Evolutionary conservation across 2,797 vertebrate species (phyloP).

Genomic region (Cossypha caffra): DNA sequence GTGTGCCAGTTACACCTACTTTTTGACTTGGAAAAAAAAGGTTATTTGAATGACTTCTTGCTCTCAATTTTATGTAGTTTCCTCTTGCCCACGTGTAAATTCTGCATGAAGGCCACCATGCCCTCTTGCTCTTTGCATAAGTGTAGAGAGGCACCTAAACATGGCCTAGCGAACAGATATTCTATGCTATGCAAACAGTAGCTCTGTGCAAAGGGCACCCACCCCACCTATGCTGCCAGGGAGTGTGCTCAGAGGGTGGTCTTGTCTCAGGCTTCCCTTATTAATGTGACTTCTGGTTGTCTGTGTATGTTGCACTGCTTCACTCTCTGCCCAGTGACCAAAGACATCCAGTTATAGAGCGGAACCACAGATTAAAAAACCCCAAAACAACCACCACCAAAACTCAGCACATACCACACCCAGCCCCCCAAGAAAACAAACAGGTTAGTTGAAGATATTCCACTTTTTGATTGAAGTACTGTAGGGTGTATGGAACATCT

Average conservation of each 20-base stretch:
- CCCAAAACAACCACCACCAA: not conserved
- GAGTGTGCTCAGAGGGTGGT: not conserved
- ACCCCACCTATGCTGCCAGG: not conserved
- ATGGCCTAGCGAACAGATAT: constrained; percentile 49
- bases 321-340: not conserved
- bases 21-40: not conserved
- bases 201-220: constrained; percentile 41
- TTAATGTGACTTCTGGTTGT: not conserved
- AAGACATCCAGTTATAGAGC: constrained; percentile 13
- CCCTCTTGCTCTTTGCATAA: not conserved
- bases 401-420: not conserved
- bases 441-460: not conserved
- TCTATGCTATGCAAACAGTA: constrained; percentile 58
- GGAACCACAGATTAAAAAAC: not conserved
- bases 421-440: not conserved
- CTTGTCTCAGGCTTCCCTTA: not conserved
- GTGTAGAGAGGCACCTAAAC: constrained; percentile 11
- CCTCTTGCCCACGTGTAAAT: not conserved
- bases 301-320: not conserved
- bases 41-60: not conserved
- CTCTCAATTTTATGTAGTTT: not conserved
- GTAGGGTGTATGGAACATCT: not conserved
- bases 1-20: not conserved
- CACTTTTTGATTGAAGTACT: not conserved
- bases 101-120: not conserved